Base-by-base conservation (phyloP, 2,888 invertebrate species). In the Acrobasis repandana region DNA sequence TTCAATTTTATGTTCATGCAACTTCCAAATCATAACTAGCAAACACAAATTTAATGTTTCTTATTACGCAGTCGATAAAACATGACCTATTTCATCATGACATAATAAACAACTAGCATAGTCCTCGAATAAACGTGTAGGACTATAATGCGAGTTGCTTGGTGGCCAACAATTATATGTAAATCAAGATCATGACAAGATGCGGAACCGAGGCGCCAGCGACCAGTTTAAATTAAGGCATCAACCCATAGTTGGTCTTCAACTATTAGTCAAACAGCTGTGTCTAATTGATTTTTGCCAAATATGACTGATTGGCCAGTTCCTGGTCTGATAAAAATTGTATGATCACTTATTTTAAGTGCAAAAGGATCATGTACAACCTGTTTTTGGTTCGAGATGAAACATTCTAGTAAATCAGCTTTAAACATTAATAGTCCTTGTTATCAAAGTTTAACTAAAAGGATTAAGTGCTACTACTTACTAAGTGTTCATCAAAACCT, bases 271-370 rank as follows among this genome's bases (percentile, higher is more conserved):
- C 68, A 71, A 70, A 68, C 69, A 70, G 67, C 28, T 56, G 34
- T 60, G 33, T 56, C 63, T 76, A 82, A 80, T 85, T 83, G 80
- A 77, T 80, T 77, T 69, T 76, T 73, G 63, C 79, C 74, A 78
- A 80, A 83, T 70, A 76, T 67, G 73, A 72, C 63, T 67, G 62
- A 68, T 69, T 69, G 59, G 60, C 71, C 46, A 57, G 75, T 83
- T 83, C 83, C 84, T 80, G 79, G 67, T 74, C 62, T 61, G 73
- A 72, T 76, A 67, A 52, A 38, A 28, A 28, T 59, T 51, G 11
- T 16, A 50, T 11, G 18, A 50, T 4, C 34, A 14, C n/a, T n/a
- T 43, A 11, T 36, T 3, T 3, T 20, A 2, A 28, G 0, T 38
- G 1, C 38, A 38, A 38, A 38, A 38, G 9, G 3, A 43, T n/a